Evolutionary conservation across 2,113 vertebrate species (phyloP).

Genomic region (Tachuris rubrigastra): DNA sequence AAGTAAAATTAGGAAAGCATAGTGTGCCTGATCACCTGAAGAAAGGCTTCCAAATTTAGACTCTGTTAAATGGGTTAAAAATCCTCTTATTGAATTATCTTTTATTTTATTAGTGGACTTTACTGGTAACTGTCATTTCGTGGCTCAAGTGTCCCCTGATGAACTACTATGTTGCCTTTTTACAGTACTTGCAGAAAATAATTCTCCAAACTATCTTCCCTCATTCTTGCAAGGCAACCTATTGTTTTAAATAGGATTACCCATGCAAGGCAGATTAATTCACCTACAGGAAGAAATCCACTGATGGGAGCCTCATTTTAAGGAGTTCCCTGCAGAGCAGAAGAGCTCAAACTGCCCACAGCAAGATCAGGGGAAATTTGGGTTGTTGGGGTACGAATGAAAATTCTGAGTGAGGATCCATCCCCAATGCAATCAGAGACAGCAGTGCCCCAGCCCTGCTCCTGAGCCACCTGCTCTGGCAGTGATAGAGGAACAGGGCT

Average conservation of each 20-base stretch:
- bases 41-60: constrained; percentile 5
- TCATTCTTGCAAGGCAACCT: constrained; percentile 12
- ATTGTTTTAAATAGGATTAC: constrained; percentile 43
- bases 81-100: constrained; percentile 33
- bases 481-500: not conserved
- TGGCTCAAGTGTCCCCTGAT: constrained; percentile 24
- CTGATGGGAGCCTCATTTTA: not conserved
- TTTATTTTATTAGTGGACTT: constrained; percentile 48
- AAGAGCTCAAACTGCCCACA: not conserved
- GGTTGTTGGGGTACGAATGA: not conserved
- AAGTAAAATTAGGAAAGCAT: not conserved
- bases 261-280: constrained; percentile 34
- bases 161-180: constrained; percentile 20
- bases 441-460: not conserved
- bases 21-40: not conserved
- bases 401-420: not conserved
- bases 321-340: constrained; percentile 11
- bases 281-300: constrained; percentile 15
- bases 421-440: not conserved
- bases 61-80: constrained; percentile 35
- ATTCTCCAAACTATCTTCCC: not conserved
- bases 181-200: constrained; percentile 6
- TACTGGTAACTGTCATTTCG: constrained; percentile 24
- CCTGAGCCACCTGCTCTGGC: not conserved
- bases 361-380: not conserved